phyloP scores from a whole-genome alignment of 2,888 invertebrate species.

The Acleris sparsana region DNA sequence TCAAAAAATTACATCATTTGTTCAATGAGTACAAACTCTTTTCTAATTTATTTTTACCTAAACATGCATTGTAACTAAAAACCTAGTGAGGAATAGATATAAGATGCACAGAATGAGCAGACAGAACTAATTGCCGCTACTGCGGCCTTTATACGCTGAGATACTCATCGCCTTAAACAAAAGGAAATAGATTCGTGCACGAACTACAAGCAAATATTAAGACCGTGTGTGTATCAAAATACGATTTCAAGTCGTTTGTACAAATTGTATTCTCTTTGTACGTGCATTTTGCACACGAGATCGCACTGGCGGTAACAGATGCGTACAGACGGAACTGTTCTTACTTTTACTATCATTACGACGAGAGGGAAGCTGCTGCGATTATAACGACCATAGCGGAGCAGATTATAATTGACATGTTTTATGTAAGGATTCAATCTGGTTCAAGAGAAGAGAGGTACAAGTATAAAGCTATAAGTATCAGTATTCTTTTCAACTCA shows the following conservation, averaged over 20 bases:
- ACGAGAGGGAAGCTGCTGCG: slow-evolving; percentile 61
- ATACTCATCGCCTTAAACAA: slow-evolving; percentile 9
- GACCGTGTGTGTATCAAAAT: neutral
- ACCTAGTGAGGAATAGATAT: too few relatives aligned
- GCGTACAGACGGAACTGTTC: slow-evolving; percentile 47
- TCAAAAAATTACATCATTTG: too few relatives aligned
- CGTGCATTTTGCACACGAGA: slow-evolving; percentile 24
- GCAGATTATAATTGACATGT: slow-evolving; percentile 33
- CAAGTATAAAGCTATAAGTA: neutral
- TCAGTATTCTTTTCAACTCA: neutral
- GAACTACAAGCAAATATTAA: neutral
- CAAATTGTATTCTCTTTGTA: neutral
- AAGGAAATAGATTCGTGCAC: slow-evolving; percentile 13
- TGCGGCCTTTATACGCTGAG: too few relatives aligned
- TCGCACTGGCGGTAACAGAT: slow-evolving; percentile 29
- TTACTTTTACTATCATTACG: slow-evolving; percentile 64
- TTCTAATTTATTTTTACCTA: too few relatives aligned
- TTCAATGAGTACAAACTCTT: too few relatives aligned
- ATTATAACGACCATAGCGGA: slow-evolving; percentile 53
- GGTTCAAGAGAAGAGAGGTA: neutral
- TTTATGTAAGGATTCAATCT: slow-evolving; percentile 3
- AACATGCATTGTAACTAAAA: too few relatives aligned
- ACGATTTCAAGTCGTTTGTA: slow-evolving; percentile 8
- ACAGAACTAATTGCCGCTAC: too few relatives aligned
- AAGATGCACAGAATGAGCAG: too few relatives aligned